Conservation (phyloP, 2,888 invertebrate species). For the Stegophylla sp. region DNA sequence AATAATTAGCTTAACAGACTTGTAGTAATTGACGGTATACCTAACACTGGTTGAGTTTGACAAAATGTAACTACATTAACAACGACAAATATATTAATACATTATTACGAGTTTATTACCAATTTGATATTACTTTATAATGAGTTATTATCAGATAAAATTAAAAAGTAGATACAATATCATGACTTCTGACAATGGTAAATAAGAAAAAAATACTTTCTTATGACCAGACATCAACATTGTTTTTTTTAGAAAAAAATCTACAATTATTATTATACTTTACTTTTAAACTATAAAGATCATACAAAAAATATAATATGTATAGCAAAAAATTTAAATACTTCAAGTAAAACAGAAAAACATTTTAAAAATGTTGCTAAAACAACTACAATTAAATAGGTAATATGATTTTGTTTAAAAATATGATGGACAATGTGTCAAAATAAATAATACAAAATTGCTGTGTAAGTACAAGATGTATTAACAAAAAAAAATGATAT, state of each 20-base stretch:
- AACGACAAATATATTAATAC: slow-evolving; percentile 48
- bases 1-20: neutral
- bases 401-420: slow-evolving; percentile 51
- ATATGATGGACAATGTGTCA: slow-evolving; percentile 45
- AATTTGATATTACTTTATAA: slow-evolving; percentile 55
- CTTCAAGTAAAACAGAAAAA: slow-evolving; percentile 49
- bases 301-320: slow-evolving; percentile 58
- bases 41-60: neutral
- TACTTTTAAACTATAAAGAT: slow-evolving; percentile 56
- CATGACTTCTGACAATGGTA: slow-evolving; percentile 36
- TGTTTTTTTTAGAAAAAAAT: slow-evolving; percentile 40
- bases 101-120: slow-evolving; percentile 58
- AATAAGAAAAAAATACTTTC: slow-evolving; percentile 40
- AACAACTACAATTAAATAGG: slow-evolving; percentile 49
- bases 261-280: slow-evolving; percentile 53
- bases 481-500: slow-evolving; percentile 48
- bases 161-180: slow-evolving; percentile 58
- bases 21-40: neutral
- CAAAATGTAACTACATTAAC: slow-evolving; percentile 32
- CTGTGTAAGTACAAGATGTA: slow-evolving; percentile 50
- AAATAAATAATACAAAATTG: slow-evolving; percentile 53
- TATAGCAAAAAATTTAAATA: slow-evolving; percentile 56
- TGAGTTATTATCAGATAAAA: slow-evolving; percentile 59
- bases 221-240: slow-evolving; percentile 44
- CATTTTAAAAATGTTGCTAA: slow-evolving; percentile 54